Evolutionary conservation across 2,113 vertebrate genomes (phyloP), one percentile per base, ranked within the genome.

Genomic region (Neolamprologus ventralis): DNA sequence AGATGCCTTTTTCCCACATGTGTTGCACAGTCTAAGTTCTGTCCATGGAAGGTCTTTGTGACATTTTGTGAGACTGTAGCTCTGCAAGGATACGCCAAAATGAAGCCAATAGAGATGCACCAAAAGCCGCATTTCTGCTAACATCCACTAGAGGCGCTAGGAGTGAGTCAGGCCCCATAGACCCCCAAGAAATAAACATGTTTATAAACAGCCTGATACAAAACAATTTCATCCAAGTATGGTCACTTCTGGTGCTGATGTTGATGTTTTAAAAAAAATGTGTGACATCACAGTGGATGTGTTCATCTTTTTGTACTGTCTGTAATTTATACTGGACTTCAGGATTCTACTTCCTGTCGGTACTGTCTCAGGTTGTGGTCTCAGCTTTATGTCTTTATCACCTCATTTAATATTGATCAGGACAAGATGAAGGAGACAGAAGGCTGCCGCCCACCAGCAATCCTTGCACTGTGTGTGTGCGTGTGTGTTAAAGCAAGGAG

Each of bases 361-460:
- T 19, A 26, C 65, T 16, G 79, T 80, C 51, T 54, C 79, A 80
- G 12, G 31, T 26, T 80, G 79, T 17, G 40, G 40, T 47, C 4
- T 63, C 55, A 63, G 53, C 13, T 81, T 85, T 82, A 84, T 54
- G 28, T 55, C 53, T 85, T 85, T 42, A 79, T 81, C 75, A 80
- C 73, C 73, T 84, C 85, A 81, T 89, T 81, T 84, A 81, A 75
- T 81, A 90, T 90, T 90, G 85, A 90, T 82, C 63, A 87, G 60
- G 51, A 78, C 45, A 78, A 85, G 54, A 88, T 65, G 87, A 65
- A 85, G 53, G 45, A 80, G 55, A 35, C 71, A 35, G 71, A 55
- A 79, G 83, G 71, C 13, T 35, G 68, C 31, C 5, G 6, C 19
- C 71, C 54, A 11, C n/a, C 54, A 54, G 21, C 78, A 51, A 60